These are phyloP conservation scores for Brachionus plicatilis DNA, from an alignment of 1,140 invertebrate genomes.

Conservation along the genomic window DNA sequence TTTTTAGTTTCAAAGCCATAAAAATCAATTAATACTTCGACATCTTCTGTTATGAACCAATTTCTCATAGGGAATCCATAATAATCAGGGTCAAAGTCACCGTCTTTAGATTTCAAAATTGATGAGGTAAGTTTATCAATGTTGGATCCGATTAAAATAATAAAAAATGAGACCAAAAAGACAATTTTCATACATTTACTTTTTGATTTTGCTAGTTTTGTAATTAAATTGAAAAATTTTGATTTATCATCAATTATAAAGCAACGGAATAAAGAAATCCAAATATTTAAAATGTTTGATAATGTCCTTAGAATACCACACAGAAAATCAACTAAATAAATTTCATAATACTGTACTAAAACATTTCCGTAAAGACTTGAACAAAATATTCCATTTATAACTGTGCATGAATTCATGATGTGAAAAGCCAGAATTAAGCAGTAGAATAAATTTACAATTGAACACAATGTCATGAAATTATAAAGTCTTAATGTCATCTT, in stretches of 20 bases:
- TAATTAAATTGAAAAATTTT: neutral
- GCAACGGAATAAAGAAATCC: neutral
- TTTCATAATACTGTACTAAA: neutral
- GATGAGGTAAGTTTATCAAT: neutral
- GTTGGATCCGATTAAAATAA: neutral
- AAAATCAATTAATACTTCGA: neutral
- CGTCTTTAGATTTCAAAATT: neutral
- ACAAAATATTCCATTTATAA: conserved; percentile 13
- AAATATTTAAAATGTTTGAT: neutral
- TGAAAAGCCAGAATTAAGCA: neutral
- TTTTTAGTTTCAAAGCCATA: neutral
- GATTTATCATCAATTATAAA: neutral
- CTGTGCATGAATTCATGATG: neutral
- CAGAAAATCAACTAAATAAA: neutral
- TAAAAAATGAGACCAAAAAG: neutral
- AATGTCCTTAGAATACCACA: neutral
- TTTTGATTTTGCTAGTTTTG: neutral
- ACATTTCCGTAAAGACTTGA: neutral
- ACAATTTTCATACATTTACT: neutral
- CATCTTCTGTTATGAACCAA: neutral
- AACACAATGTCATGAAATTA: neutral
- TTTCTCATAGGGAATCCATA: neutral
- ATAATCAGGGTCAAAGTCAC: neutral
- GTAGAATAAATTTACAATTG: neutral
- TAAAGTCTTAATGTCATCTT: neutral